A percentile compares a stretch with the other conserved stretches of the same genome.
Evolutionary conservation across 2,888 invertebrate species (phyloP).

Genomic region (Trichacis sp.): DNA sequence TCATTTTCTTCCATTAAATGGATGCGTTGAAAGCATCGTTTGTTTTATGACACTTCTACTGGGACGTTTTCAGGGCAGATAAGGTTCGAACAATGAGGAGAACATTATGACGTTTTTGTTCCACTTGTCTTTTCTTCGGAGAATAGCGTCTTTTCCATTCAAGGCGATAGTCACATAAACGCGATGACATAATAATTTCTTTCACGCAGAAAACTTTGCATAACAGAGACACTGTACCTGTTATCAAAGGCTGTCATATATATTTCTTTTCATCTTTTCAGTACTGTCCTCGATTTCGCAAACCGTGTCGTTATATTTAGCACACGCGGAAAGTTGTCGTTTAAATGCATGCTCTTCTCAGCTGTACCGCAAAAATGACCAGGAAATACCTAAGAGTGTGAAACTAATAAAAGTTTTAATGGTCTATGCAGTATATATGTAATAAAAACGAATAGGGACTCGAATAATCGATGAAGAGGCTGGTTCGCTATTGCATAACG

Average conservation of each 20-base stretch:
- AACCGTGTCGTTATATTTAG: slow-evolving; percentile 7
- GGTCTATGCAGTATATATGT: background rate
- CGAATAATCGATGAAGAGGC: background rate
- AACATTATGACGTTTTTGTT: background rate
- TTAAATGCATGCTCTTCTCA: background rate
- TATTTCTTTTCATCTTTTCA: slow-evolving; percentile 7
- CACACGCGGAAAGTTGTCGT: background rate
- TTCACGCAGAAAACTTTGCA: slow-evolving; percentile 16
- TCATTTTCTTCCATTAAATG: no score
- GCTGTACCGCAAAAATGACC: background rate
- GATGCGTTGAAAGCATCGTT: no score
- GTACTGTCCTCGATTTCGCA: slow-evolving; percentile 4
- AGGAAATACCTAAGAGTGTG: slow-evolving; percentile 1
- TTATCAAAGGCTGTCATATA: slow-evolving; percentile 20
- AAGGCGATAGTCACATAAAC: background rate
- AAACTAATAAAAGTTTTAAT: slow-evolving; percentile 6
- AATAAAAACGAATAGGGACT: background rate
- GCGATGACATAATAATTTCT: slow-evolving; percentile 14
- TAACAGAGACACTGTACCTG: slow-evolving; percentile 10
- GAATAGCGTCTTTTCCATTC: slow-evolving; percentile 1
- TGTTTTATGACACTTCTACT: no score
- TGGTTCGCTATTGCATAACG: background rate
- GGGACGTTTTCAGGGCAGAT: background rate
- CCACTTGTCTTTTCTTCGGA: no score
- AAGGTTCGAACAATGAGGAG: background rate